phyloP scores from a whole-genome alignment of 2,797 vertebrate genomes.

The Limnodromus scolopaceus region DNA sequence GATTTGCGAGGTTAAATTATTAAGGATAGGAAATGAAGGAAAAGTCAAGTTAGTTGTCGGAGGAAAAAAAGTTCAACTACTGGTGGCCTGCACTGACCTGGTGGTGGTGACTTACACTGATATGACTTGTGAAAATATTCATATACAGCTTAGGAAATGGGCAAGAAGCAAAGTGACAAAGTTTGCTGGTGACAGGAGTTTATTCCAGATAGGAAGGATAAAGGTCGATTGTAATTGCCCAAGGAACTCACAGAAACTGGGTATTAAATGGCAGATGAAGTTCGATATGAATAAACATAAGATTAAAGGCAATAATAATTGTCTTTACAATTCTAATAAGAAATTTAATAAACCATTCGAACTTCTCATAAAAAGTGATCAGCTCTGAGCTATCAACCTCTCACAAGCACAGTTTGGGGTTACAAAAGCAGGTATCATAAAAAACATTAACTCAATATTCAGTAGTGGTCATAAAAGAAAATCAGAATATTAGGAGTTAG shows the following conservation, averaged over 20 bases:
- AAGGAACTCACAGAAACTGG: not conserved
- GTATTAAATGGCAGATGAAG: not conserved
- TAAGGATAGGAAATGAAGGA: not conserved
- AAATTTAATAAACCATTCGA: not conserved
- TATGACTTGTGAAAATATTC: not conserved
- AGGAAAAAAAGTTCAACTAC: not conserved
- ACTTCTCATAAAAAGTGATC: not conserved
- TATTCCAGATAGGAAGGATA: not conserved
- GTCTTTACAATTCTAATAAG: constrained; percentile 9
- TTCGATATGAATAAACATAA: not conserved
- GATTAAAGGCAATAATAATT: not conserved
- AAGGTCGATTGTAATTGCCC: not conserved
- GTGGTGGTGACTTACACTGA: not conserved
- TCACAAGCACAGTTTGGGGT: not conserved
- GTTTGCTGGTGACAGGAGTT: not conserved
- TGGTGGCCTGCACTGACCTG: not conserved
- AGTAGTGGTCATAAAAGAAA: not conserved
- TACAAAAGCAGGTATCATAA: not conserved
- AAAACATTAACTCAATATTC: not conserved
- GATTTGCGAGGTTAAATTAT: not conserved
- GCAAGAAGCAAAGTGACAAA: not conserved
- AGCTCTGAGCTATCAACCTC: not conserved
- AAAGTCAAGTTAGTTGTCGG: not conserved
- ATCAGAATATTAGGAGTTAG: not conserved
- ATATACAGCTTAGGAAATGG: not conserved